Evolutionary conservation across 1,140 invertebrate species (phyloP).

Genomic region (Oreohelix idahoensis): DNA sequence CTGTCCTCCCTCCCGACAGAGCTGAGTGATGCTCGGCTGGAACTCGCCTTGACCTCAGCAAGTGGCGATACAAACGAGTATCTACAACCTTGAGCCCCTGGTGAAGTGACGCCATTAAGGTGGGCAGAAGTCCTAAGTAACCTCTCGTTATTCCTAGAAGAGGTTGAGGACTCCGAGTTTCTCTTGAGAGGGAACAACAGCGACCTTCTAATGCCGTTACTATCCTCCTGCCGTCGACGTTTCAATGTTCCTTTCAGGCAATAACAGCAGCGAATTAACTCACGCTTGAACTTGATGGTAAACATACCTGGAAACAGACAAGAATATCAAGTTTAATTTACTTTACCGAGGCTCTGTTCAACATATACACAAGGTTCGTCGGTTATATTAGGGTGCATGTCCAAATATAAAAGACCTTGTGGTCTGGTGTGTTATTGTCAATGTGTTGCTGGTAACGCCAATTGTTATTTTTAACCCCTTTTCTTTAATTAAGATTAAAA

Average conservation of each 20-base stretch:
- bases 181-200: conserved; percentile 36
- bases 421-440: too few species aligned
- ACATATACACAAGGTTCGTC: too few species aligned
- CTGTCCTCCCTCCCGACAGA: conserved; percentile 25
- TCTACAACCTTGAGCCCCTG: conserved; percentile 28
- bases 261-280: conserved; percentile 66
- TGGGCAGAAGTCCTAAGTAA: neutral
- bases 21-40: conserved; percentile 18
- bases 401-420: too few species aligned
- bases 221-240: conserved; percentile 17
- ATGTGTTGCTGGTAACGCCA: too few species aligned
- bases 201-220: conserved; percentile 31
- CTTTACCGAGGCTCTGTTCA: too few species aligned
- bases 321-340: too few species aligned
- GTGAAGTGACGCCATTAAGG: neutral
- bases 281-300: conserved; percentile 68
- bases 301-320: conserved; percentile 60
- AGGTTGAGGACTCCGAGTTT: conserved; percentile 40
- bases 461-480: too few species aligned
- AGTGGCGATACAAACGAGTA: conserved; percentile 26
- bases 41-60: conserved; percentile 19
- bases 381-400: too few species aligned
- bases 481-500: too few species aligned
- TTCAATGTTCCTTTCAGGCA: conserved; percentile 43
- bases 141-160: conserved; percentile 20